These are phyloP conservation scores for Crematogaster levior DNA, from an alignment of 2,888 invertebrate genomes.

Conservation along the genomic window DNA sequence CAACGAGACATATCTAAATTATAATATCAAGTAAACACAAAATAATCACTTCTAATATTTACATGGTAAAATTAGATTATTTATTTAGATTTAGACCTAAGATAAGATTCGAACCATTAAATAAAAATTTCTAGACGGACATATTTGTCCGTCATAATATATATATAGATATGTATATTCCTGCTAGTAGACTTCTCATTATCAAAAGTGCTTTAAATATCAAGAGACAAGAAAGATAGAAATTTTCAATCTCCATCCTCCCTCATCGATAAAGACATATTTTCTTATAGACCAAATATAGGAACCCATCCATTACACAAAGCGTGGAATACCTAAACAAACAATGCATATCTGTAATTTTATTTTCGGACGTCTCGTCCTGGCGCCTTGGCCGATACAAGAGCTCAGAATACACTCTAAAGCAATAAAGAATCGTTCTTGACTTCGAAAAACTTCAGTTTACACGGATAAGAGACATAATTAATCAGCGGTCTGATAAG, in stretches of 20 bases:
- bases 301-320: conserved; percentile 4
- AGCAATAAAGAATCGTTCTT: not conserved
- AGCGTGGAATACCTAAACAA: not conserved
- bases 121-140: not conserved
- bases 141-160: not conserved
- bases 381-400: not conserved
- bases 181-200: not conserved
- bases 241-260: not conserved
- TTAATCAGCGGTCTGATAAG: not conserved
- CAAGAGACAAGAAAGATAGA: not conserved
- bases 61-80: not conserved
- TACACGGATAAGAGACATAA: not conserved
- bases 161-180: not conserved
- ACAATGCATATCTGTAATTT: conserved; percentile 11
- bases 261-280: not conserved
- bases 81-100: not conserved
- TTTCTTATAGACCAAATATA: conserved; percentile 23
- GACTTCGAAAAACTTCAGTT: not conserved
- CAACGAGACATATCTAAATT: too few species aligned
- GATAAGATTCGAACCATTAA: not conserved
- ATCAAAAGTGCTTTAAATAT: not conserved
- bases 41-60: conserved; percentile 3
- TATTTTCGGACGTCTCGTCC: conserved; percentile 22
- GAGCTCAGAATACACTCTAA: not conserved
- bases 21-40: too few species aligned